phyloP scores from a whole-genome alignment of 2,113 vertebrate genomes.

The Eidolon helvum region DNA sequence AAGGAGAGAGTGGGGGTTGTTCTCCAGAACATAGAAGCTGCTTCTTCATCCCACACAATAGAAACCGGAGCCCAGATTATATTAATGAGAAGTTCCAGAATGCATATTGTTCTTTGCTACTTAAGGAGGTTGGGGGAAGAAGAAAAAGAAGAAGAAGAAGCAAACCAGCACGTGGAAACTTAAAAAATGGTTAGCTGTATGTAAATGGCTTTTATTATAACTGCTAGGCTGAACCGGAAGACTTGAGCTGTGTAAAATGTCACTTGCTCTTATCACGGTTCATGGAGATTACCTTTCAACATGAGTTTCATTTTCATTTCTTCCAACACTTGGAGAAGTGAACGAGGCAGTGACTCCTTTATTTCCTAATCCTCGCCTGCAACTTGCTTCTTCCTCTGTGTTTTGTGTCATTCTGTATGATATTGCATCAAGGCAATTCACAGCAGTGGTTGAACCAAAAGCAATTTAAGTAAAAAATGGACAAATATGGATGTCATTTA shows the following conservation, averaged over 20 bases:
- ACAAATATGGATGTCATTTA: conserved; percentile 85
- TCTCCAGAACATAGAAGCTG: background rate
- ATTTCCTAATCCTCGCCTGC: conserved; percentile 79
- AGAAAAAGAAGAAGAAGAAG: background rate
- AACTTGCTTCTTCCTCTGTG: conserved; percentile 73
- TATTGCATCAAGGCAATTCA: conserved; percentile 80
- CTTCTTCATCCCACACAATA: background rate
- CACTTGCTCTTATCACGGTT: conserved; percentile 77
- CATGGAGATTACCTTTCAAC: conserved; percentile 80
- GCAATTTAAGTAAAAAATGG: conserved; percentile 85
- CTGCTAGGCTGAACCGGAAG: conserved; percentile 74
- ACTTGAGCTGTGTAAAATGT: conserved; percentile 78
- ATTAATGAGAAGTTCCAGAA: background rate
- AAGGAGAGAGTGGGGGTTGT: too few relatives aligned
- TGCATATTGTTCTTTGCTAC: background rate
- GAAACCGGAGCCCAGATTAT: conserved; percentile 30
- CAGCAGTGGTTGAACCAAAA: conserved; percentile 79
- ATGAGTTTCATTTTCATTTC: conserved; percentile 82
- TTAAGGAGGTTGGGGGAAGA: background rate
- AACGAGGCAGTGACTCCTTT: conserved; percentile 77
- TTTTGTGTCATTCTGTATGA: conserved; percentile 81
- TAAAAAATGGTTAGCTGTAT: conserved; percentile 62
- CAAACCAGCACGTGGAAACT: background rate
- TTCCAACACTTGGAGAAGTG: conserved; percentile 78
- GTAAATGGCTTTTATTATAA: conserved; percentile 81